Conservation (phyloP, 2,113 vertebrate species). For the Dryoscopus gambensis region DNA sequence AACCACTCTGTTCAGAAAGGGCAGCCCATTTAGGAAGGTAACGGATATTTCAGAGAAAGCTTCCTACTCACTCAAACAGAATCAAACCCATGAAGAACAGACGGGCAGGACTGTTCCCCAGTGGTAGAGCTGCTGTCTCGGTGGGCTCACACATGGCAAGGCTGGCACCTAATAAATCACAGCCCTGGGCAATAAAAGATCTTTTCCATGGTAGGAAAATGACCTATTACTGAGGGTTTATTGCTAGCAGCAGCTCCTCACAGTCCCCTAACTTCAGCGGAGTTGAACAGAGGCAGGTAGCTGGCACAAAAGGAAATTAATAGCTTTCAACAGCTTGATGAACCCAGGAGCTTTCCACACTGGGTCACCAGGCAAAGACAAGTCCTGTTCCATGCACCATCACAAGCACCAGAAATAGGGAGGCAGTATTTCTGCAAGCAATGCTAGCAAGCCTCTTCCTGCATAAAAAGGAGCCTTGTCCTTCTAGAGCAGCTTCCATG, state of each 20-base stretch:
- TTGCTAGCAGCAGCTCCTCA: background rate
- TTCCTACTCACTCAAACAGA: background rate
- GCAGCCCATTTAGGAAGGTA: background rate
- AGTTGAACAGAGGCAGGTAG: background rate
- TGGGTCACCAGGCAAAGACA: background rate
- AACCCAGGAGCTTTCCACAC: background rate
- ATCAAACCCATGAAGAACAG: background rate
- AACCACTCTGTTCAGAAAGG: background rate
- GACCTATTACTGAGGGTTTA: background rate
- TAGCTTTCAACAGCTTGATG: background rate
- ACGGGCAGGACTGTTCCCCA: background rate
- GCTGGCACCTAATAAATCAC: background rate
- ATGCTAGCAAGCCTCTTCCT: background rate
- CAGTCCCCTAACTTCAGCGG: background rate
- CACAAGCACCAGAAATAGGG: background rate
- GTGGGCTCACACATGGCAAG: background rate
- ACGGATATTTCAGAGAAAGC: background rate
- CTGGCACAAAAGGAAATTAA: background rate
- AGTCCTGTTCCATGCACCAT: background rate
- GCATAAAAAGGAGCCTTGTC: background rate
- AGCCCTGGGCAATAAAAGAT: background rate
- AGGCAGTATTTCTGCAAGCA: background rate
- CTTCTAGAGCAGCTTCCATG: background rate
- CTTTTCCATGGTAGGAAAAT: background rate
- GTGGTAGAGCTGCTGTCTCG: background rate